Conservation (phyloP, 2,797 vertebrate species). For the Bryconaethiops microstoma region DNA sequence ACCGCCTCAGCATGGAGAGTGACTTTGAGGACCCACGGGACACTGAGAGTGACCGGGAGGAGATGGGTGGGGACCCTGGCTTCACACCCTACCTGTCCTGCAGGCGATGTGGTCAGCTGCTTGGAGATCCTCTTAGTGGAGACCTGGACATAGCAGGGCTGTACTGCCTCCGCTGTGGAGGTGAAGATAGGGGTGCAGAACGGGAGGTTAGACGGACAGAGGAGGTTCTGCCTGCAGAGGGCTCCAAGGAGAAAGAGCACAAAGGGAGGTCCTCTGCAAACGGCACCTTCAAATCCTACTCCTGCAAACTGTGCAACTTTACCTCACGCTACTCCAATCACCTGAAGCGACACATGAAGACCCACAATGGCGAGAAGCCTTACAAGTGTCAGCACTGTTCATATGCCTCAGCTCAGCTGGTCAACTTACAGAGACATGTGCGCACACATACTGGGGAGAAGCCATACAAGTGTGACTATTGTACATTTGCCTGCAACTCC, state of each 20-base stretch:
- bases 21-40: slow-evolving; percentile 76
- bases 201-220: slow-evolving; percentile 47
- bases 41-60: slow-evolving; percentile 71
- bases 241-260: slow-evolving; percentile 38
- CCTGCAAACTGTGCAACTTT: slow-evolving; percentile 92
- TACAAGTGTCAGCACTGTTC: slow-evolving; percentile 89
- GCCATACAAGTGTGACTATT: slow-evolving; percentile 88
- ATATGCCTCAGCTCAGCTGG: slow-evolving; percentile 94
- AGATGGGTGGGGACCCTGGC: slow-evolving; percentile 64
- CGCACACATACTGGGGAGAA: slow-evolving; percentile 97
- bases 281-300: slow-evolving; percentile 76
- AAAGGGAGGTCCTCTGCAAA: neutral
- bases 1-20: slow-evolving; percentile 79
- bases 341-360: slow-evolving; percentile 97
- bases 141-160: slow-evolving; percentile 76
- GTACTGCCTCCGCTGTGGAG: slow-evolving; percentile 73
- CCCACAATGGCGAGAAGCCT: slow-evolving; percentile 95
- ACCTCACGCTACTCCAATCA: slow-evolving; percentile 97
- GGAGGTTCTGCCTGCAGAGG: slow-evolving; percentile 7
- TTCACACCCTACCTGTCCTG: slow-evolving; percentile 77
- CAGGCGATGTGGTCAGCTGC: slow-evolving; percentile 82
- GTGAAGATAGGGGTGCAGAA: slow-evolving; percentile 39
- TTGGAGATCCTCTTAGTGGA: slow-evolving; percentile 76
- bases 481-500: slow-evolving; percentile 94
- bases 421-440: slow-evolving; percentile 93